Conservation (phyloP, 2,888 invertebrate genomes). For the Dicyrtoma fusca region DNA sequence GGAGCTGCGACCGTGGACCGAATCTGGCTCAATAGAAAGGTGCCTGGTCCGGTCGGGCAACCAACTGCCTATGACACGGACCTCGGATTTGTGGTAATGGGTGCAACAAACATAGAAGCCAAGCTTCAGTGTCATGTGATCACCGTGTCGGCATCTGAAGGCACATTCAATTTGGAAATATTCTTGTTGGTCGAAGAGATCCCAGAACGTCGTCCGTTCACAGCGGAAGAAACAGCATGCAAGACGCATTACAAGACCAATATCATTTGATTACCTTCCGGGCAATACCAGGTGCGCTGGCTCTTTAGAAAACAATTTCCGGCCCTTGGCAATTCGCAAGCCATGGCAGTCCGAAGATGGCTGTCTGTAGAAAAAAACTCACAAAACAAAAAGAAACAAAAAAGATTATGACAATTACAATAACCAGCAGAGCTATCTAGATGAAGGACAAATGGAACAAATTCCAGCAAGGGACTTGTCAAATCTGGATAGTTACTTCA, state of each 20-base stretch:
- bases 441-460: not conserved
- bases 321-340: not conserved
- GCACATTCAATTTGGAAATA: not conserved
- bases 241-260: not conserved
- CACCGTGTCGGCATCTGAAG: not conserved
- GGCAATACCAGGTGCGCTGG: not conserved
- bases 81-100: not conserved
- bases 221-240: not conserved
- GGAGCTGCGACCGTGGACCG: too few relatives aligned
- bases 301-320: not conserved
- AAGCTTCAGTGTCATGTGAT: too few relatives aligned
- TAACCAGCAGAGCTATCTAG: not conserved
- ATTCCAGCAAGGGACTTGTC: too few relatives aligned
- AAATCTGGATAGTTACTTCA: conserved; percentile 45
- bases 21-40: too few relatives aligned
- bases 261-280: not conserved
- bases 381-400: not conserved
- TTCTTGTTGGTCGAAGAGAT: not conserved
- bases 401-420: not conserved
- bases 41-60: too few relatives aligned
- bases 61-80: not conserved
- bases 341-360: not conserved
- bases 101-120: too few relatives aligned
- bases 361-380: not conserved
- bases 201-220: not conserved